Evolutionary conservation across 2,797 vertebrate species (phyloP).

Genomic region (Staurois parvus): DNA sequence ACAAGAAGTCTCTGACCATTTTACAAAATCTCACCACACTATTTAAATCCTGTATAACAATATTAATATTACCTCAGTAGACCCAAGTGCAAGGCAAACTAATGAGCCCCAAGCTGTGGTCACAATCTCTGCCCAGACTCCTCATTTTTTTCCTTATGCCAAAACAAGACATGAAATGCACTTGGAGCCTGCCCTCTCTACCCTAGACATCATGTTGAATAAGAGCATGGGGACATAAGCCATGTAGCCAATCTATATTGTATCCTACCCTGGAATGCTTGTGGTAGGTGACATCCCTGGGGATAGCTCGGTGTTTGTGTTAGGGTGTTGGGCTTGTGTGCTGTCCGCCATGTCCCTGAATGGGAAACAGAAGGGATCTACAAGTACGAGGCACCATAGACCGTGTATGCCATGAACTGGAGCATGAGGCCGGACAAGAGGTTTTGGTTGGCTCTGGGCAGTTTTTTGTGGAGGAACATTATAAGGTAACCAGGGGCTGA

Average conservation of each 20-base stretch:
- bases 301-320: neutral
- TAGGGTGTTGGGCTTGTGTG: constrained; percentile 55
- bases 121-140: too few species aligned
- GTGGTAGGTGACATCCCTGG: neutral
- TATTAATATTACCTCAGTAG: too few species aligned
- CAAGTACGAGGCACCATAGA: constrained; percentile 99
- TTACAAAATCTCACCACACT: too few species aligned
- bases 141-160: neutral
- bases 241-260: constrained; percentile 23
- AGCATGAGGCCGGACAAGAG: constrained; percentile 97
- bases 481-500: constrained; percentile 82
- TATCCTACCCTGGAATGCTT: constrained; percentile 42
- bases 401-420: constrained; percentile 99
- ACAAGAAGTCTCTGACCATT: too few species aligned
- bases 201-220: neutral
- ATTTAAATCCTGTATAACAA: too few species aligned
- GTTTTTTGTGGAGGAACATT: constrained; percentile 98
- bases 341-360: constrained; percentile 89
- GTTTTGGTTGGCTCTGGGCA: constrained; percentile 93
- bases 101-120: too few species aligned
- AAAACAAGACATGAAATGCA: constrained; percentile 27
- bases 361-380: constrained; percentile 99
- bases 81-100: too few species aligned
- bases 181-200: neutral
- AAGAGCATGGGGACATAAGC: neutral